Evolutionary conservation across 2,888 invertebrate genomes (phyloP), one percentile per base, ranked within the genome.

Genomic region (Aspidiotus destructor): DNA sequence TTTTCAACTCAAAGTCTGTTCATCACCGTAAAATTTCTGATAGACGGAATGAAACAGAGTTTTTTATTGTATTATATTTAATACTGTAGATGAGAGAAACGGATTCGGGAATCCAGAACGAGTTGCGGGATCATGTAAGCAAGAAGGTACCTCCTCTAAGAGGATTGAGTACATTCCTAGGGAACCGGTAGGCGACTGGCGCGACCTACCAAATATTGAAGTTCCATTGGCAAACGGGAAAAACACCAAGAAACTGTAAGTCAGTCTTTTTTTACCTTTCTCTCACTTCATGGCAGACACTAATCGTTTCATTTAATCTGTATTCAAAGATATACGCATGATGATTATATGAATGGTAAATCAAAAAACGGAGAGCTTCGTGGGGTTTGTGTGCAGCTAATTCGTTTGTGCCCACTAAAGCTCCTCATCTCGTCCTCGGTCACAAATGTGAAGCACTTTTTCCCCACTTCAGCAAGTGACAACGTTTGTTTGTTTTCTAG

Each of bases 351-450:
- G 73, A 79, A 80, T 72, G 83, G 83, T 0, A 78, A 76, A 72
- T 78, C 79, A 55, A 75, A 77, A 0, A 78, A 75, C 9, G 83
- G 82, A 6, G 76, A 76, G 3, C 77, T 83, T 70, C 81, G 88
- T 62, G 92, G 91, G 10, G 91, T 92, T 62, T 92, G 92, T 92
- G 92, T 79, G 85, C 86, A 0, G 80, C 81, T n/a, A n/a, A n/a
- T n/a, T n/a, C n/a, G n/a, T n/a, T n/a, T n/a, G n/a, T n/a, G n/a
- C n/a, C n/a, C n/a, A n/a, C n/a, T n/a, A n/a, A n/a, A n/a, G n/a
- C n/a, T n/a, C n/a, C n/a, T n/a, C n/a, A n/a, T n/a, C n/a, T n/a
- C n/a, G n/a, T n/a, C n/a, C n/a, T n/a, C n/a, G n/a, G n/a, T n/a
- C n/a, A n/a, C n/a, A n/a, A n/a, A n/a, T n/a, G n/a, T n/a, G n/a